Percentiles rank a stretch among this genome's conserved stretches.
phyloP scores from a whole-genome alignment of 2,888 invertebrate genomes.

The Thecophora atra region DNA sequence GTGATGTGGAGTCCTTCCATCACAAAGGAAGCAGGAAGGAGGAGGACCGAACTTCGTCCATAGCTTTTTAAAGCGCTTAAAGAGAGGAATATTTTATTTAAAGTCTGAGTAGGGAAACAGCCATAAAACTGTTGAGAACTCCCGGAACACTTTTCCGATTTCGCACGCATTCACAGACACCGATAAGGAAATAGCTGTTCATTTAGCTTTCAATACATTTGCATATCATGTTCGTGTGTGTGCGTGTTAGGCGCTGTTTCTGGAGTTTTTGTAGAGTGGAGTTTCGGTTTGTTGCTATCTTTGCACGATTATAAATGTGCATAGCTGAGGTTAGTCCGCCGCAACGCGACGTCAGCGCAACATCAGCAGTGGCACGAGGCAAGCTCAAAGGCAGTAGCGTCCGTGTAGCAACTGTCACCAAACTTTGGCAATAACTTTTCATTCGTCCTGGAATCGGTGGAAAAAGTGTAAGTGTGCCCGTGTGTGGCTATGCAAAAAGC shows the following conservation, averaged over 20 bases:
- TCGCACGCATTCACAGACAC: slow-evolving; percentile 19
- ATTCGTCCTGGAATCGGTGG: slow-evolving; percentile 31
- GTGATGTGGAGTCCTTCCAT: too few relatives aligned
- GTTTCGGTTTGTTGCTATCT: slow-evolving; percentile 36
- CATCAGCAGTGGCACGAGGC: slow-evolving; percentile 24
- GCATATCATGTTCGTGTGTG: slow-evolving; percentile 22
- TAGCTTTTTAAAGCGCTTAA: too few relatives aligned
- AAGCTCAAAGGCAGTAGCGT: slow-evolving; percentile 26
- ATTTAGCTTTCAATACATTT: slow-evolving; percentile 25
- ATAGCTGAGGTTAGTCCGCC: slow-evolving; percentile 41
- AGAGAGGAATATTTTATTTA: too few relatives aligned
- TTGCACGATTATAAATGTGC: slow-evolving; percentile 41
- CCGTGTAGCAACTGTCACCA: slow-evolving; percentile 53
- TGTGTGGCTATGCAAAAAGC: slow-evolving; percentile 6
- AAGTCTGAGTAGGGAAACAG: background rate
- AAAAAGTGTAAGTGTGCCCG: background rate
- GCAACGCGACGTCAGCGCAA: slow-evolving; percentile 40
- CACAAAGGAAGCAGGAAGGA: too few relatives aligned
- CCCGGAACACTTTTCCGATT: background rate
- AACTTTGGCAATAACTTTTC: slow-evolving; percentile 56
- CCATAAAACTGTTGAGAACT: background rate
- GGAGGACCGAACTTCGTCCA: too few relatives aligned
- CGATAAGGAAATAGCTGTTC: slow-evolving; percentile 1
- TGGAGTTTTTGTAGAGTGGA: slow-evolving; percentile 39
- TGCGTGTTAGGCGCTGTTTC: slow-evolving; percentile 5